Evolutionary conservation across 2,888 invertebrate genomes (phyloP).

Genomic region (Eilema depressum): DNA sequence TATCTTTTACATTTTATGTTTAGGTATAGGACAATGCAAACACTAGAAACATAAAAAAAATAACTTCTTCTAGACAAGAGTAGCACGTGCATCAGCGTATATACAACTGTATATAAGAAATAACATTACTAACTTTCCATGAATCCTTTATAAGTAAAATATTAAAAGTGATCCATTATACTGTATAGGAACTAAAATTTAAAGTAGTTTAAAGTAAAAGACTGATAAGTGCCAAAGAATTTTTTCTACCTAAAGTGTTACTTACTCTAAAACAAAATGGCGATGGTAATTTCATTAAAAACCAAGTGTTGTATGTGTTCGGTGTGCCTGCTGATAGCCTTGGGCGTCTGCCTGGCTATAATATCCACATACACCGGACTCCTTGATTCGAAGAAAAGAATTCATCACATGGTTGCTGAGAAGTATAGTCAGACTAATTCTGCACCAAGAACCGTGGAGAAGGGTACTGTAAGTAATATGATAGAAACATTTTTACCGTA

Average conservation of each 20-base stretch:
- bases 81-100: neutral
- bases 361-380: slow-evolving; percentile 67
- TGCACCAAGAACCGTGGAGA: slow-evolving; percentile 55
- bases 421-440: slow-evolving; percentile 67
- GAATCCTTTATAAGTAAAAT: neutral
- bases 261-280: slow-evolving; percentile 64
- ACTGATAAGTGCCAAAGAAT: slow-evolving; percentile 48
- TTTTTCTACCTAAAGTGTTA: slow-evolving; percentile 22
- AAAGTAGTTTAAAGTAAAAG: slow-evolving; percentile 27
- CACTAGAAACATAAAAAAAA: neutral
- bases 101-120: neutral
- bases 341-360: slow-evolving; percentile 73
- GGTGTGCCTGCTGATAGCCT: slow-evolving; percentile 63
- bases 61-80: neutral
- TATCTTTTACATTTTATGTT: neutral
- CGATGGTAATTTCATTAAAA: slow-evolving; percentile 77
- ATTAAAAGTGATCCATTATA: neutral
- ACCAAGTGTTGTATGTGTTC: slow-evolving; percentile 73
- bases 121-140: neutral
- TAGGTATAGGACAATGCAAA: neutral
- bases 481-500: neutral
- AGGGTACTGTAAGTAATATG: slow-evolving; percentile 61
- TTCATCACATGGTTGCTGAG: slow-evolving; percentile 66
- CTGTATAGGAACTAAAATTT: neutral
- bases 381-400: slow-evolving; percentile 55